Evolutionary conservation across 1,140 invertebrate genomes (phyloP).

Genomic region (Eulimnadia texana): DNA sequence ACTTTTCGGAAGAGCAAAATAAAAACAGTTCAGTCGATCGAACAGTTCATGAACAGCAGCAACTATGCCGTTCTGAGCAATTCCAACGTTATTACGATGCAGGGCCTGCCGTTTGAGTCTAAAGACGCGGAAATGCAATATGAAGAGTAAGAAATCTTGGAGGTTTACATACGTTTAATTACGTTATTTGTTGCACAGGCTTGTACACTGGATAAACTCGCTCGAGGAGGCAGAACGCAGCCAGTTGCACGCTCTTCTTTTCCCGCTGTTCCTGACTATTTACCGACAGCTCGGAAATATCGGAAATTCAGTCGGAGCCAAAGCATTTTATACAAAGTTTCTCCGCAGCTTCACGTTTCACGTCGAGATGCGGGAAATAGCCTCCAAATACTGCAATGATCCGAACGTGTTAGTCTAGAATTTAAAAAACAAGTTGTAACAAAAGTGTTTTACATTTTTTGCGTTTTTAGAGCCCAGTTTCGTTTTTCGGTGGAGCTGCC

Average conservation of each 20-base stretch:
- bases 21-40: not conserved
- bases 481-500: not conserved
- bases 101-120: not conserved
- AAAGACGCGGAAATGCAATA: slow-evolving; percentile 5
- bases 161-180: not conserved
- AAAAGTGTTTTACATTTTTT: not conserved
- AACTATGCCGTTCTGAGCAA: not conserved
- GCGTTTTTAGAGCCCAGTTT: not conserved
- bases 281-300: not conserved
- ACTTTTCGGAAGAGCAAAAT: not conserved
- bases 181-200: not conserved
- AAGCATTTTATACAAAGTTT: not conserved
- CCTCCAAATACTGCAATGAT: not conserved
- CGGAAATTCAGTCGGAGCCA: not conserved
- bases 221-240: not conserved
- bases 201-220: not conserved
- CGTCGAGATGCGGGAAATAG: slow-evolving; percentile 1
- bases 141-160: not conserved
- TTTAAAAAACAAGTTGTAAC: not conserved
- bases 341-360: not conserved
- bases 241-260: not conserved
- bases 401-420: not conserved
- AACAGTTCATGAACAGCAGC: not conserved
- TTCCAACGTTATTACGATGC: not conserved
- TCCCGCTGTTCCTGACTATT: not conserved